Conservation (phyloP, 2,888 invertebrate genomes). For the Euclidia mi region DNA sequence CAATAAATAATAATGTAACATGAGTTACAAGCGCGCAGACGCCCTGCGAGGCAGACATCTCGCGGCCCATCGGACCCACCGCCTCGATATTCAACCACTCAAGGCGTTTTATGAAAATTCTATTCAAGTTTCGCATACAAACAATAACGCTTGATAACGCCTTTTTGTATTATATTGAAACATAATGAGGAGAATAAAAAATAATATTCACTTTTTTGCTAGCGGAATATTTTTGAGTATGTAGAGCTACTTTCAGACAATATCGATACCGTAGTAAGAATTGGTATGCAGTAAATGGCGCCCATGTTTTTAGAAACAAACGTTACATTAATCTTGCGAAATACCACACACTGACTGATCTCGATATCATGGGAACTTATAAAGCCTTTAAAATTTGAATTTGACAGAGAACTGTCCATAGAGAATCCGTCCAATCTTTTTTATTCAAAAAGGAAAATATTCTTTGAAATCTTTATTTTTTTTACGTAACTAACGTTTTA, state of each 20-base stretch:
- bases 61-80: slow-evolving; percentile 70
- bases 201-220: slow-evolving; percentile 1
- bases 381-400: neutral
- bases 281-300: too few relatives aligned
- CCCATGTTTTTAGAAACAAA: too few relatives aligned
- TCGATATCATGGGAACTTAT: neutral
- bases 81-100: slow-evolving; percentile 53
- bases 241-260: slow-evolving; percentile 2
- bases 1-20: slow-evolving; percentile 79
- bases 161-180: slow-evolving; percentile 9
- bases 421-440: too few relatives aligned
- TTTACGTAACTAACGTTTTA: too few relatives aligned
- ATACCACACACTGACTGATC: too few relatives aligned
- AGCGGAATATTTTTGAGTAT: neutral
- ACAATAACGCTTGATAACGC: slow-evolving; percentile 37
- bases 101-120: slow-evolving; percentile 51
- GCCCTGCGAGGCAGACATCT: slow-evolving; percentile 72
- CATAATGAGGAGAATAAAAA: slow-evolving; percentile 12
- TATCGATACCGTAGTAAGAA: neutral
- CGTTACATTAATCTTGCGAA: too few relatives aligned
- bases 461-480: too few relatives aligned
- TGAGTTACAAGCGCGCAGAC: slow-evolving; percentile 65
- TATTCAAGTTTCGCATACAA: slow-evolving; percentile 37
- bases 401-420: too few relatives aligned
- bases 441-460: too few relatives aligned